Percentiles rank a stretch among this genome's conserved stretches.
Conservation (phyloP, 2,888 invertebrate genomes). For the Sympetrum striolatum region DNA sequence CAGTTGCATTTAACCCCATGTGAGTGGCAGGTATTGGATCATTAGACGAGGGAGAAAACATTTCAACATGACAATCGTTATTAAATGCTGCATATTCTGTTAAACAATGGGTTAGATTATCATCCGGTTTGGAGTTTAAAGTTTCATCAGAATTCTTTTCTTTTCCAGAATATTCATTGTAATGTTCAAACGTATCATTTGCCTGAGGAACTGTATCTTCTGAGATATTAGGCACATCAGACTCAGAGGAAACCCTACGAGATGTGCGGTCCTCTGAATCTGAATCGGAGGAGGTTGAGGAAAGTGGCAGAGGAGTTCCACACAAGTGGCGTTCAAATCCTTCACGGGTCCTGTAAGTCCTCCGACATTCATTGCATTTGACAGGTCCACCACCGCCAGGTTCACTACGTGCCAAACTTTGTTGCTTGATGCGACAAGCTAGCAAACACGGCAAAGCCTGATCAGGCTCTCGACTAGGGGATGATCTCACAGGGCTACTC, state of each 20-base stretch:
- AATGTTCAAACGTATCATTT: background rate
- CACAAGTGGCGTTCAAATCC: slow-evolving; percentile 79
- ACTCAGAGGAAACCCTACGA: slow-evolving; percentile 17
- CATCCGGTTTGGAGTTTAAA: background rate
- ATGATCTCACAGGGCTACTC: slow-evolving; percentile 5
- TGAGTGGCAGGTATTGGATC: background rate
- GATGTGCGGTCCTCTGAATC: slow-evolving; percentile 17
- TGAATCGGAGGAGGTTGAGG: slow-evolving; percentile 10
- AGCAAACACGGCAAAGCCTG: slow-evolving; percentile 22
- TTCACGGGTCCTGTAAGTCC: slow-evolving; percentile 82
- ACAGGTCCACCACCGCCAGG: slow-evolving; percentile 73
- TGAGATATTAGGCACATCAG: background rate
- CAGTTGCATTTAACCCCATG: background rate
- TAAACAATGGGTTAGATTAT: background rate
- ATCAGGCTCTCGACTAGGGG: background rate
- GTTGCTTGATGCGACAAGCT: slow-evolving; percentile 53
- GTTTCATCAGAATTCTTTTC: background rate
- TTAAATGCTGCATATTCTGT: background rate
- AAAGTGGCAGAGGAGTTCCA: slow-evolving; percentile 10
- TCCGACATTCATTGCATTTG: slow-evolving; percentile 85
- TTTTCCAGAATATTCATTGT: background rate
- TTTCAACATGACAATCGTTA: background rate
- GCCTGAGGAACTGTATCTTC: background rate
- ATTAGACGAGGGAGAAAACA: background rate
- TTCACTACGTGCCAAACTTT: slow-evolving; percentile 57